Evolutionary conservation across 1,140 invertebrate species (phyloP), one percentile per base, ranked within the genome.

Genomic region (Spodoptera frugiperda): DNA sequence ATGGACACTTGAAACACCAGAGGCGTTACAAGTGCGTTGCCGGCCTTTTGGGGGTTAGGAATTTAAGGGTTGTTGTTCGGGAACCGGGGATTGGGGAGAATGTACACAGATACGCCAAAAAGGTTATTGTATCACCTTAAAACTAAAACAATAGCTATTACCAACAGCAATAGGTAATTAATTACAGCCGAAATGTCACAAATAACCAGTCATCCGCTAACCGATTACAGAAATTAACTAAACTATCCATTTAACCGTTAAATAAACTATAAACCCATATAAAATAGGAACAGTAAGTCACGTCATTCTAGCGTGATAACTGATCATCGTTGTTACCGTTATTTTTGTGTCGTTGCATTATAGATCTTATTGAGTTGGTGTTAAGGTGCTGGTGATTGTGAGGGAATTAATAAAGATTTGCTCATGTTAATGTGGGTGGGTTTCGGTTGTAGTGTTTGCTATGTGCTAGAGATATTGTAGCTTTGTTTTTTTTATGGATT

Each of bases 181-280:
- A 5, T 57, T 17, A 14, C 21, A 3, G 3, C 25, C 17, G 21
- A 65, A 65, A 65, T 49, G 61, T 65, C 61, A 65, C 61, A 65
- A 65, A 65, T 65, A 59, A 15, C 12, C 17, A 21, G 8, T 44
- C 30, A 55, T 30, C 55, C 44, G 39, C 33, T 9, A 11, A 46
- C 19, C 61, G 44, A 73, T 73, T 59, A 59, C 55, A 73, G 44
- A 73, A 73, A 46, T 59, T 48, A 59, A 73, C 71, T 49, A 73
- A 59, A 49, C 61, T 49, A 48, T 65, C 33, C 55, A 25, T 48
- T 30, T n/a, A 73, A 73, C 71, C 21, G 71, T 73, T 73, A 73
- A 73, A 73, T 73, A 61, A 59, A 59, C 71, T 73, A 73, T 61
- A 73, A 73, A 73, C 71, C 71, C 71, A 73, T 61, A 55, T 73